Percentiles rank a stretch among this genome's conserved stretches.
phyloP scores from a whole-genome alignment of 2,888 invertebrate species.

The Pyrrhopygopsis socrates region DNA sequence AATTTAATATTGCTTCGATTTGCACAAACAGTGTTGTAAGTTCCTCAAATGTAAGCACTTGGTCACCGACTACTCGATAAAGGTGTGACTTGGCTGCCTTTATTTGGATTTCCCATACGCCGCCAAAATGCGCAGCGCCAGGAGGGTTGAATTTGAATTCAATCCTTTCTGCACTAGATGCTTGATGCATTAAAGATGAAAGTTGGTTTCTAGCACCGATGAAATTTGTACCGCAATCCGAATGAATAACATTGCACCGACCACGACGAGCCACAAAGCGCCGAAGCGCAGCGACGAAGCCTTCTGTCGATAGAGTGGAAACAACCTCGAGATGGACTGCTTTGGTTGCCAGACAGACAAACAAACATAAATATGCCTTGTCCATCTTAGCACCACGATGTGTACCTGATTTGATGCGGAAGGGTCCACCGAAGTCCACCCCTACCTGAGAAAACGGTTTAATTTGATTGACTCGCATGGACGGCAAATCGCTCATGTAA shows the following conservation, averaged over 20 bases:
- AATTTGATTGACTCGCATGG: slow-evolving; percentile 31
- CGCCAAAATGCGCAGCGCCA: slow-evolving; percentile 45
- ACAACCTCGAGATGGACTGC: slow-evolving; percentile 4
- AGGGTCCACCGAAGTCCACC: slow-evolving; percentile 17
- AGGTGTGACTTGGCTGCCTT: slow-evolving; percentile 53
- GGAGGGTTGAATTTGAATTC: slow-evolving; percentile 48
- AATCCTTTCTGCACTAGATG: slow-evolving; percentile 30
- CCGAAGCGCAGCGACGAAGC: slow-evolving; percentile 7
- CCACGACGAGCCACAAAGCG: slow-evolving; percentile 27
- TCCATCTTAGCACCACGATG: slow-evolving; percentile 27
- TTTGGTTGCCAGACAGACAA: neutral
- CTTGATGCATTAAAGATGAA: neutral
- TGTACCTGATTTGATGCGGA: slow-evolving; percentile 44
- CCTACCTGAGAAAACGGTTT: neutral
- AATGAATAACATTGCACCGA: neutral
- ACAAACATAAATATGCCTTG: neutral
- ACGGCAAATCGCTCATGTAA: slow-evolving; percentile 58
- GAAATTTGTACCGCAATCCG: slow-evolving; percentile 14
- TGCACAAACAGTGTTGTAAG: slow-evolving; percentile 39
- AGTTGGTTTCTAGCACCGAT: slow-evolving; percentile 37
- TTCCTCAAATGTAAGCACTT: slow-evolving; percentile 51
- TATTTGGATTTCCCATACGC: slow-evolving; percentile 59
- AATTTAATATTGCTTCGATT: slow-evolving; percentile 32
- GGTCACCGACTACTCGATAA: slow-evolving; percentile 42
- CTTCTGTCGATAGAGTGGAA: slow-evolving; percentile 5